Evolutionary conservation across 2,888 invertebrate species (phyloP).

Genomic region (Rhamphomyia laevipes): DNA sequence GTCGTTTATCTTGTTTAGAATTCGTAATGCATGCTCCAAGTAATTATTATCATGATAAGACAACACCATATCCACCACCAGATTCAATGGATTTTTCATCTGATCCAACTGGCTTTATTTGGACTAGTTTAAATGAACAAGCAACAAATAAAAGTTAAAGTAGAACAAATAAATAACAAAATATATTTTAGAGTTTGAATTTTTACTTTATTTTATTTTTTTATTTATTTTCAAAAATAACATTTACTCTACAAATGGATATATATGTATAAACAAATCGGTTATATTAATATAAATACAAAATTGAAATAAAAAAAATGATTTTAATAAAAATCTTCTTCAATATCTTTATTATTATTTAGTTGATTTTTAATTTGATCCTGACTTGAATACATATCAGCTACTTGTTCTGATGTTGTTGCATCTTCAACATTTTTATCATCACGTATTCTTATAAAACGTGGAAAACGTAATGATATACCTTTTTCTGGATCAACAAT

Average conservation of each 20-base stretch:
- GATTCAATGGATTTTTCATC: constrained; percentile 38
- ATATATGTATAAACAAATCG: too few species aligned
- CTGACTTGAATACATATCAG: constrained; percentile 81
- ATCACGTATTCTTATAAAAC: constrained; percentile 75
- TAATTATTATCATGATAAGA: constrained; percentile 71
- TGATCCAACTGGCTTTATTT: constrained; percentile 47
- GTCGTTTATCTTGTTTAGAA: constrained; percentile 76
- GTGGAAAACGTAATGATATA: constrained; percentile 89
- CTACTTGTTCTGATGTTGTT: constrained; percentile 79
- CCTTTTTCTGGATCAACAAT: constrained; percentile 84
- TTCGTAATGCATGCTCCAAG: constrained; percentile 91
- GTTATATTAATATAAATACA: too few species aligned
- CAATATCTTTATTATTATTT: constrained; percentile 18
- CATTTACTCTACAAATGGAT: too few species aligned
- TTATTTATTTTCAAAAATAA: too few species aligned
- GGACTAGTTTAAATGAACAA: constrained; percentile 44
- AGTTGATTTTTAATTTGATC: constrained; percentile 74
- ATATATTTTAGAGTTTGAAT: too few species aligned
- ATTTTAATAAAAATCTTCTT: constrained; percentile 32
- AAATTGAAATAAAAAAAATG: neutral
- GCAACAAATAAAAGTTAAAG: neutral
- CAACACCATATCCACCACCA: constrained; percentile 60
- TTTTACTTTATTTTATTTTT: too few species aligned
- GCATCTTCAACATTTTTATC: constrained; percentile 92
- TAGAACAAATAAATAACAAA: neutral